These are phyloP conservation scores for Goniozus legneri DNA, from an alignment of 1,140 invertebrate species.

Conservation along the genomic window DNA sequence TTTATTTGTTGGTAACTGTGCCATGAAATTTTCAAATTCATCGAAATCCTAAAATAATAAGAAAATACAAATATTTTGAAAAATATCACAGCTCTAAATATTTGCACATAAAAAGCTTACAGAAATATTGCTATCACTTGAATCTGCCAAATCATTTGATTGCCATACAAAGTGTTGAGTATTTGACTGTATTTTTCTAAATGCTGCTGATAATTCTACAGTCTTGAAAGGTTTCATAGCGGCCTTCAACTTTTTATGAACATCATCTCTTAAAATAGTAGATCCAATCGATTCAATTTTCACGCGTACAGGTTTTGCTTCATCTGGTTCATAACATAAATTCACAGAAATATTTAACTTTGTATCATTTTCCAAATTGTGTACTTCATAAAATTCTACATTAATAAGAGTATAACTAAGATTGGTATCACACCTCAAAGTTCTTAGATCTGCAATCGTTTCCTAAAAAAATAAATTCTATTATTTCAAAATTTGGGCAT, in stretches of 20 bases:
- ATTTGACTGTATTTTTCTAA: conserved; percentile 21
- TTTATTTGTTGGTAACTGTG: not conserved
- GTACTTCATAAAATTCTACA: conserved; percentile 17
- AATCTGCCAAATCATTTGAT: not conserved
- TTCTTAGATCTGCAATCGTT: not conserved
- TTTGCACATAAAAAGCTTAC: too few species aligned
- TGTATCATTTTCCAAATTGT: conserved; percentile 6
- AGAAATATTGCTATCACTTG: not conserved
- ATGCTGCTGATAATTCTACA: conserved; percentile 13
- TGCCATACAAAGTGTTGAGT: too few species aligned
- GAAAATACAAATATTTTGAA: too few species aligned
- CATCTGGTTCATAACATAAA: conserved; percentile 19
- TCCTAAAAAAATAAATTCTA: conserved; percentile 15
- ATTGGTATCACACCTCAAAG: conserved; percentile 17
- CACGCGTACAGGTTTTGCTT: conserved; percentile 17
- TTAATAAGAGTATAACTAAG: conserved; percentile 13
- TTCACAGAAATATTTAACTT: conserved; percentile 16
- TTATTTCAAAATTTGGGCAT: too few species aligned
- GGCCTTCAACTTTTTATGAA: conserved; percentile 2
- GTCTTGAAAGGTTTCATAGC: too few species aligned
- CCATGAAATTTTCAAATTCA: too few species aligned
- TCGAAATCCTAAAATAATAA: too few species aligned
- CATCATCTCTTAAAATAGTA: not conserved
- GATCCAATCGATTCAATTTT: conserved; percentile 10
- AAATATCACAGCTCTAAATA: too few species aligned